Evolutionary conservation across 2,888 invertebrate species (phyloP), one percentile per base, ranked within the genome.

Genomic region (Oligia strigilis): DNA sequence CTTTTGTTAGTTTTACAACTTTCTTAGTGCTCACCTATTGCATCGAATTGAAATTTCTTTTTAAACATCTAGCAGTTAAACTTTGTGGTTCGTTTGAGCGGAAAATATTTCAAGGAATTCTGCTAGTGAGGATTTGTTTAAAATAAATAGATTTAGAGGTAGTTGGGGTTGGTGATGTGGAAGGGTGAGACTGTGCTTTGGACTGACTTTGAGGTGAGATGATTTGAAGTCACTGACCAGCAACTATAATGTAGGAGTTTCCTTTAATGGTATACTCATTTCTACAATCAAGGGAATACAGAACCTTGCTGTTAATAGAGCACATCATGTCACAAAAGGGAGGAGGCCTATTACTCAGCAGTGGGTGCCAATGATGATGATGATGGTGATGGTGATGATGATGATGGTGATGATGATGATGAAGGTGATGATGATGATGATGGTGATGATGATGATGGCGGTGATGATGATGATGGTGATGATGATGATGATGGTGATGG

Each of bases 1-100:
- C 78, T 86, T 84, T 81, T 78, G 82, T 84, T 72, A 58, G 82
- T 78, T 77, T 65, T 81, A 89, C 82, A 85, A 85, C 36, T 87
- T 87, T 79, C 83, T 89, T 82, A 82, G 70, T 65, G 72, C 75
- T 82, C 70, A 89, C 73, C 73, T 85, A 84, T 85, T 82, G 79
- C 82, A 83, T 81, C 72, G 75, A 85, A 89, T 83, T 82, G 76
- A 81, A 88, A 88, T 85, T 82, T 88, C 60, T 86, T 87, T 80
- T 81, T 36, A 83, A 84, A 82, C 55, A 81, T 73, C 80, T 67
- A 29, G 46, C 0, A 60, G 71, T 74, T 77, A 66, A 78, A 80
- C 78, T 88, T 83, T 85, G 87, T 46, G 73, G 74, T 75, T 79
- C 43, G 65, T 81, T 82, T 80, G 67, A 88, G 73, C 65, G 52